Base-by-base conservation (phyloP, 2,113 vertebrate genomes). In the Actenoides lindsayi region DNA sequence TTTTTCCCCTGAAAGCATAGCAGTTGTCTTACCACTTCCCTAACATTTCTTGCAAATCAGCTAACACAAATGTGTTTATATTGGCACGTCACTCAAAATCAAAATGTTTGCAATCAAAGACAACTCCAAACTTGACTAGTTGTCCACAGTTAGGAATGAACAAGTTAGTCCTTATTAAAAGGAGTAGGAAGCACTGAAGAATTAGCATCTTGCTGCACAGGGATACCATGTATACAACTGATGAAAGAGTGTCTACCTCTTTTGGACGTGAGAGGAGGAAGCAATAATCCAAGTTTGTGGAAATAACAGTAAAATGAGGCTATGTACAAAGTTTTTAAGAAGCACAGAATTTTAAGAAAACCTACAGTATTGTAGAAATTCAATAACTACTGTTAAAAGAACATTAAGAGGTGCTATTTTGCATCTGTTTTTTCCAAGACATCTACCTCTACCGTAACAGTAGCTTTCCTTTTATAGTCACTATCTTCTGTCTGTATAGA, bases 101-200 rank as follows among this genome's bases (percentile, higher is more conserved):
- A 89, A 76, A 89, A 85, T 83, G 41, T 95, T 94, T 89, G 84
- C 87, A 87, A 76, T 89, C 85, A 84, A 89, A 92, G 89, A 73
- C 70, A 92, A 70, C 41, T 84, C 70, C 74, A 79, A 82, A 87
- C 83, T 69, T 87, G 74, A 81, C 83, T 89, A 77, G 71, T 37
- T 86, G 80, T 84, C 77, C 92, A 92, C 69, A 73, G 77, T 48
- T 65, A 81, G 41, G 44, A 91, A 89, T 81, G 81, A 93, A 41
- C 44, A 87, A 91, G 89, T 91, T 59, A 94, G 50, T 85, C 63
- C 53, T 78, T 81, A 87, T 35, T 68, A 76, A 91, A 89, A 83
- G 44, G 65, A 87, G 53, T 33, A 76, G 74, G 28, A 94, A 92
- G 62, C 35, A 69, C 23, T 28, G 25, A 64, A 68, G 37, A 76